These are phyloP conservation scores for Drosophila sechellia DNA, from an alignment of 1,140 invertebrate genomes.

Conservation along the genomic window DNA sequence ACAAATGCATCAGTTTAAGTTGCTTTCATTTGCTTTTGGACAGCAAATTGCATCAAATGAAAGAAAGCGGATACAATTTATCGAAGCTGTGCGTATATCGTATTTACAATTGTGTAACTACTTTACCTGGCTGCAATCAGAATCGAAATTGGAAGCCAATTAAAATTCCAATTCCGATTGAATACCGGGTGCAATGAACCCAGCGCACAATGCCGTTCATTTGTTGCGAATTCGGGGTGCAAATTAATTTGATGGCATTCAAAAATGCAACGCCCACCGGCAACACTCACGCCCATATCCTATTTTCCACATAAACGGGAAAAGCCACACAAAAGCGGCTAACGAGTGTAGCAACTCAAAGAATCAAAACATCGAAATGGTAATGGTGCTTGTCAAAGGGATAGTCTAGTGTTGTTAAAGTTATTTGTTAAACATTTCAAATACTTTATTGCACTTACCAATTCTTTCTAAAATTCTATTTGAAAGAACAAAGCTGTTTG, in stretches of 20 bases:
- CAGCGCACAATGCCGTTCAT: slow-evolving; percentile 34
- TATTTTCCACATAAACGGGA: slow-evolving; percentile 6
- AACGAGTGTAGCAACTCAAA: not conserved
- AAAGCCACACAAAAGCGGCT: slow-evolving; percentile 4
- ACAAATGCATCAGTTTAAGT: not conserved
- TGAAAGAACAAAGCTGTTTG: too few species aligned
- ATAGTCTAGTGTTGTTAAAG: not conserved
- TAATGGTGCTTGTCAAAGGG: not conserved
- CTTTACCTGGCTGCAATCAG: slow-evolving; percentile 7
- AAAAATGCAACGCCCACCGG: slow-evolving; percentile 15
- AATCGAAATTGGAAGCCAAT: not conserved
- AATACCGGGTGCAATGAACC: slow-evolving; percentile 37
- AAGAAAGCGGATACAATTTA: too few species aligned
- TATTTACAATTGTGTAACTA: not conserved
- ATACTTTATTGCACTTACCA: too few species aligned
- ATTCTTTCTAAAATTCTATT: too few species aligned
- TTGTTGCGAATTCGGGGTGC: slow-evolving; percentile 60
- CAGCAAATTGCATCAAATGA: too few species aligned
- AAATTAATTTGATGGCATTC: slow-evolving; percentile 57
- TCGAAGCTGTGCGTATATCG: too few species aligned
- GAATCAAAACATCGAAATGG: not conserved
- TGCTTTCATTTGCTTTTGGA: too few species aligned
- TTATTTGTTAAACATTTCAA: too few species aligned
- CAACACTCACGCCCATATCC: slow-evolving; percentile 3
- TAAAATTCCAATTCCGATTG: slow-evolving; percentile 8